These are phyloP conservation scores for Rotaria sp. DNA, from an alignment of 2,888 invertebrate species.

Conservation along the genomic window DNA sequence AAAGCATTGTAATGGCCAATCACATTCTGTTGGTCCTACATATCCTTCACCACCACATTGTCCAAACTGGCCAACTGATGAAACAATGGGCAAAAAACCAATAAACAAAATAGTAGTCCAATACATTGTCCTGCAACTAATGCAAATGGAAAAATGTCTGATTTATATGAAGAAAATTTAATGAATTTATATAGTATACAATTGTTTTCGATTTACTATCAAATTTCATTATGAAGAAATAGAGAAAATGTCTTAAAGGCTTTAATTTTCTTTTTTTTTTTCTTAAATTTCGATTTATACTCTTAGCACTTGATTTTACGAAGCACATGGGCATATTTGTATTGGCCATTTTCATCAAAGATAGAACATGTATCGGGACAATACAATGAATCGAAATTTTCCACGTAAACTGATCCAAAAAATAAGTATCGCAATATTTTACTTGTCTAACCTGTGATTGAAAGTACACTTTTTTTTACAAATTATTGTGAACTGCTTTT, in stretches of 20 bases:
- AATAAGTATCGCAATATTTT: too few species aligned
- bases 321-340: neutral
- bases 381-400: too few species aligned
- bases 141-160: neutral
- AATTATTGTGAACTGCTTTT: too few species aligned
- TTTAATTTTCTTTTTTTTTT: neutral
- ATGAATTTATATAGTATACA: neutral
- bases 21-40: neutral
- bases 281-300: neutral
- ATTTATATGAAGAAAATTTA: neutral
- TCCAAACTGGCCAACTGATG: neutral
- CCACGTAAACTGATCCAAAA: too few species aligned
- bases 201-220: neutral
- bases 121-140: neutral
- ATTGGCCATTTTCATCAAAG: neutral
- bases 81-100: neutral
- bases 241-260: neutral
- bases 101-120: neutral
- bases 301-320: neutral
- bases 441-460: too few species aligned
- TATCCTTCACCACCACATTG: neutral
- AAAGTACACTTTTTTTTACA: too few species aligned
- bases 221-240: neutral
- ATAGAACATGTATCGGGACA: neutral
- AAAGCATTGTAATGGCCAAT: neutral